Evolutionary conservation across 2,797 vertebrate species (phyloP), one percentile per base, ranked within the genome.

Genomic region (Mormyrops boulengeri): DNA sequence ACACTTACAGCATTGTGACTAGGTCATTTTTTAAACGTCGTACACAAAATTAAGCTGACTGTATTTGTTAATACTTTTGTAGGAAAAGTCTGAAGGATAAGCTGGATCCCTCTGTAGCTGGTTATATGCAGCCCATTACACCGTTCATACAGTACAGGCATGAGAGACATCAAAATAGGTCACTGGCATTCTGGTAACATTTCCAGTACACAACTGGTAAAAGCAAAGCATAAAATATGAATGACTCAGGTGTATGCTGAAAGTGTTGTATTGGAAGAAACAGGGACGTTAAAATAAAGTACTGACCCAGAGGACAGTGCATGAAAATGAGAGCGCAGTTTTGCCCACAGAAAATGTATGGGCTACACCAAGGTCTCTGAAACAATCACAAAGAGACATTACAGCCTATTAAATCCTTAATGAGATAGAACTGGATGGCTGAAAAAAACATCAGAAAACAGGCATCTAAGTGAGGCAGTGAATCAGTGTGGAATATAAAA

Each of bases 391-490:
- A 53, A 69, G 30, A 84, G 55, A 50, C 73, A 88, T 80, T 52
- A 80, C 73, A 88, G 11, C n/a, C 73, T 26, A n/a, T 80, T 80
- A 85, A 88, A 90, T 12, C 50, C 80, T 77, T 22, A 34, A 86
- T 52, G 82, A 90, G 90, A 50, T n/a, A 60, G 47, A 90, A 85
- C 55, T 38, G 22, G 69, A 55, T 57, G 52, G 50, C 22, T 84
- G 87, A 69, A 90, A 50, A 84, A 87, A 73, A 9, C 44, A 57
- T 50, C 89, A 85, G 87, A 88, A 88, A 85, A 62, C 22, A 90
- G 60, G 50, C 53, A 85, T 86, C 89, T 86, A 86, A 87, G 85
- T 89, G 85, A 80, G n/a, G 52, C 50, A 38, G 19, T 19, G 44
- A 60, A 44, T 60, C 34, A 55, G 89, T 44, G 2, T 82, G 30